These are phyloP conservation scores for Rhea pennata DNA, from an alignment of 2,113 vertebrate genomes.

Conservation along the genomic window DNA sequence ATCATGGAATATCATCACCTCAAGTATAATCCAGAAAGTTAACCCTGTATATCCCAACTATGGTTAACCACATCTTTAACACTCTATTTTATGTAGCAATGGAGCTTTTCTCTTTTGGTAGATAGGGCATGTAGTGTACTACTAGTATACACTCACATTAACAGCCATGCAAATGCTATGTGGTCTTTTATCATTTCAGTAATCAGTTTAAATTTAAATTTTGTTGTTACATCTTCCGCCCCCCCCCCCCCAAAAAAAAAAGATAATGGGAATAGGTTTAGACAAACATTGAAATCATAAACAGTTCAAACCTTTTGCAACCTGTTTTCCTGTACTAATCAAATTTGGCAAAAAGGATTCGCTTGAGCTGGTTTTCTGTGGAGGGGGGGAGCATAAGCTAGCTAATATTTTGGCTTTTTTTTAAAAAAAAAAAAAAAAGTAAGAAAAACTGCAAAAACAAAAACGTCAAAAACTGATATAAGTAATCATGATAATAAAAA, in stretches of 20 bases:
- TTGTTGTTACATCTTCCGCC: background rate
- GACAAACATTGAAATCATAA: background rate
- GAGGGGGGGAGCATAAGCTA: accelerated
- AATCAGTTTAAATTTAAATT: background rate
- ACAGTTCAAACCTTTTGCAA: background rate
- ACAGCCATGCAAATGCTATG: background rate
- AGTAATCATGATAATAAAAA: background rate
- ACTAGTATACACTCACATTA: background rate
- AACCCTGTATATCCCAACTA: background rate
- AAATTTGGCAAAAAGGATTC: background rate
- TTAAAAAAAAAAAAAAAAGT: too few relatives aligned
- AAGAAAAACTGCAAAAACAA: background rate
- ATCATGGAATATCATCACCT: background rate
- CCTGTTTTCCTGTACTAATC: background rate
- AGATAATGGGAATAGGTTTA: background rate
- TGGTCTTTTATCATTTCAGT: background rate
- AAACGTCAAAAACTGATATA: background rate
- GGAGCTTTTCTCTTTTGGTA: background rate
- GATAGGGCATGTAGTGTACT: background rate
- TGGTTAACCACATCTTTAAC: background rate
- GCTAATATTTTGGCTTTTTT: too few relatives aligned
- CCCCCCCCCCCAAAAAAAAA: background rate
- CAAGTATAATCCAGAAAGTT: background rate
- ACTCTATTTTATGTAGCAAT: background rate
- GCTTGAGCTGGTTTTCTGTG: background rate